Evolutionary conservation across 2,113 vertebrate species (phyloP), one percentile per base, ranked within the genome.

Genomic region (Protomyctophum bolini): DNA sequence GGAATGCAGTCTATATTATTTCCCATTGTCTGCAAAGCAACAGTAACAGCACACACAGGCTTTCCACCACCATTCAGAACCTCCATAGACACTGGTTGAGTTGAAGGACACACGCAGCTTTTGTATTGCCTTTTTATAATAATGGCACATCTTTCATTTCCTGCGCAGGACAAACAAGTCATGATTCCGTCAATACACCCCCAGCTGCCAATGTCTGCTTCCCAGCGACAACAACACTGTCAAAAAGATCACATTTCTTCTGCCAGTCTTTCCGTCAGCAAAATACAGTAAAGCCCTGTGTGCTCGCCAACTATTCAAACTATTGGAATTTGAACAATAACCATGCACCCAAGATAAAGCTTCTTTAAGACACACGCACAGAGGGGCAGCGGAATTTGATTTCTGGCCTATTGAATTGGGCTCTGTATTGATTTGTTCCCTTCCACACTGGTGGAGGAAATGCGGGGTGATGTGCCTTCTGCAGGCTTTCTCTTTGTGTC

Each of bases 351-450:
- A 6, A 69, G 50, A 73, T 58, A 48, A 58, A 66, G n/a, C 10
- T 62, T 79, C 66, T 47, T 50, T 49, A 49, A 61, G 56, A 68
- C 61, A 66, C 15, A 70, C 61, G 62, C 15, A 70, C 69, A 79
- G 61, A 58, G 45, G 50, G 29, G 14, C 57, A 55, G 58, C 63
- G 63, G 14, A n/a, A 50, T 9, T 41, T 60, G 58, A 64, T 77
- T 58, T 67, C 68, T 62, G 28, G 58, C 55, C 61, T 64, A 74
- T 71, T 67, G 60, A 66, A 68, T 69, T 49, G 58, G 70, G 79
- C 72, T 64, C 48, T 10, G 12, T 51, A 79, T 76, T 71, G 81
- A 76, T 81, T 81, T 55, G 15, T 68, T 75, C 81, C 75, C 82
- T 66, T 59, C 9, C 21, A 33, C 14, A 12, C 49, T 28, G 28